Conservation (phyloP, 2,113 vertebrate species). For the Elephas maximus region DNA sequence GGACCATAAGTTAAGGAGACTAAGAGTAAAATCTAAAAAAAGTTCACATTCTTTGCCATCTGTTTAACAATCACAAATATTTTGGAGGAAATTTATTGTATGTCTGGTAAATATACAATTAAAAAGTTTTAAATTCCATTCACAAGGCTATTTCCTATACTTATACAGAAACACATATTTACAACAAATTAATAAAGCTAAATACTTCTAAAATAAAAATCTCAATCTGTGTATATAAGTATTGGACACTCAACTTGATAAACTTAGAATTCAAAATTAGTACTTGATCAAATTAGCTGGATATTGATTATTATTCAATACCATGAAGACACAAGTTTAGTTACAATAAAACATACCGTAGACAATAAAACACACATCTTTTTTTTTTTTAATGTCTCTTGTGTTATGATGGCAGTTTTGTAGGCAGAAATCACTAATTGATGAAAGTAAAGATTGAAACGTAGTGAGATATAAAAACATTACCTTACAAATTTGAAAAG, state of each 20-base stretch:
- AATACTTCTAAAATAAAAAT: slow-evolving; percentile 13
- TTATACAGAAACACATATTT: not conserved
- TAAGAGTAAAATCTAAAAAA: not conserved
- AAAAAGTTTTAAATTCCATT: not conserved
- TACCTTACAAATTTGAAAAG: not conserved
- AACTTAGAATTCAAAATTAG: slow-evolving; percentile 46
- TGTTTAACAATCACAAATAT: too few relatives aligned
- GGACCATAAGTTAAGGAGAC: not conserved
- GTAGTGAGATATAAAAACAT: not conserved
- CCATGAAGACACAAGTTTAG: not conserved
- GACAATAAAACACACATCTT: not conserved
- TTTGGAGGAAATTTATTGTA: not conserved
- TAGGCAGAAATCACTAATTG: not conserved
- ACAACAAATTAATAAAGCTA: not conserved
- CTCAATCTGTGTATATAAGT: not conserved
- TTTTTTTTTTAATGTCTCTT: not conserved
- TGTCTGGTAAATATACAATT: not conserved
- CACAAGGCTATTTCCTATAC: not conserved
- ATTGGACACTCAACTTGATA: not conserved
- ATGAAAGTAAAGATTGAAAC: not conserved
- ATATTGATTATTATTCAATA: not conserved
- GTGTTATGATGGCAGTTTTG: not conserved
- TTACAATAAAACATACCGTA: not conserved
- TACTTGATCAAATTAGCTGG: not conserved
- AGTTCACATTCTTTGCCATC: not conserved